Evolutionary conservation across 2,113 vertebrate species (phyloP).

Genomic region (Catagonus wagneri): DNA sequence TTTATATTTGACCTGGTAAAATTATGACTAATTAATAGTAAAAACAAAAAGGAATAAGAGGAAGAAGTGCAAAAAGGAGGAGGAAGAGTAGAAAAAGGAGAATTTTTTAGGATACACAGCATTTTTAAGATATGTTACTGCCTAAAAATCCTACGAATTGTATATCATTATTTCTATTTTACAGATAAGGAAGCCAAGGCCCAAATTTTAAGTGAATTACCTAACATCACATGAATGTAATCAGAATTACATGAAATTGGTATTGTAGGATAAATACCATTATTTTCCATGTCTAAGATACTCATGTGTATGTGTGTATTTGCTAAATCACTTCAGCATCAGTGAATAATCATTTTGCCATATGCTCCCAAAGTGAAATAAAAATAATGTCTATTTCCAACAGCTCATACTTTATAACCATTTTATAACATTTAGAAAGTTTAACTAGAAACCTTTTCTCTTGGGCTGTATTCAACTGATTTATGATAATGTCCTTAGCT

Average conservation of each 20-base stretch:
- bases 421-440: slow-evolving; percentile 73
- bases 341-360: slow-evolving; percentile 72
- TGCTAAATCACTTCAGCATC: slow-evolving; percentile 60
- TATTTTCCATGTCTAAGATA: background rate
- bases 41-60: background rate
- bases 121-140: background rate
- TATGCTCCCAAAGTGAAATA: slow-evolving; percentile 67
- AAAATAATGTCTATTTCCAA: slow-evolving; percentile 62
- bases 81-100: background rate
- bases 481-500: slow-evolving; percentile 73
- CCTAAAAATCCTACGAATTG: background rate
- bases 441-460: slow-evolving; percentile 73
- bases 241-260: background rate
- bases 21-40: background rate
- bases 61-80: background rate
- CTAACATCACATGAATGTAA: background rate
- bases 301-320: background rate
- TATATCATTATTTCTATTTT: slow-evolving; percentile 22
- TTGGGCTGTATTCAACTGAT: slow-evolving; percentile 67
- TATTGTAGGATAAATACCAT: background rate
- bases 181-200: background rate
- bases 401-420: slow-evolving; percentile 6
- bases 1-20: background rate
- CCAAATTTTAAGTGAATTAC: background rate
- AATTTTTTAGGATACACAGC: background rate